Percentiles rank a stretch among this genome's conserved stretches.
Conservation (phyloP, 1,140 invertebrate species). For the Aphelinus certus region DNA sequence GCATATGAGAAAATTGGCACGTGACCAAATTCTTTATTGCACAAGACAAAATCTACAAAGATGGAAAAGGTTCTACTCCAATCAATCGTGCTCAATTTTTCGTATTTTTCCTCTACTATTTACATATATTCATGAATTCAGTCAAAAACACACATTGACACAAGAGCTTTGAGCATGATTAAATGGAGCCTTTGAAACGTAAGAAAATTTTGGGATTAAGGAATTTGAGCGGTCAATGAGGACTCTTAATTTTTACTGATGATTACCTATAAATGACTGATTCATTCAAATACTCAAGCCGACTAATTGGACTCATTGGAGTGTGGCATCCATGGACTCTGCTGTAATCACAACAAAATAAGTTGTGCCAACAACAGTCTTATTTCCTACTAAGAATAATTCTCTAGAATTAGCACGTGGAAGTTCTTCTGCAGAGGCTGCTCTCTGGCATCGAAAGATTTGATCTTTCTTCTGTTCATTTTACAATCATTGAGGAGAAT, state of each 20-base stretch:
- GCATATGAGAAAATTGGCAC: slow-evolving; percentile 27
- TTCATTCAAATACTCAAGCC: slow-evolving; percentile 66
- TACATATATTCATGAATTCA: too few relatives aligned
- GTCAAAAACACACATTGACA: too few relatives aligned
- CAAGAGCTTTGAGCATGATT: slow-evolving; percentile 27
- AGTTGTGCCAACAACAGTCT: slow-evolving; percentile 66
- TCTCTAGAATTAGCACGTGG: slow-evolving; percentile 34
- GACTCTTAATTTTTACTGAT: slow-evolving; percentile 64
- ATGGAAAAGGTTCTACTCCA: slow-evolving; percentile 29
- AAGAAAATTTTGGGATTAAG: slow-evolving; percentile 36
- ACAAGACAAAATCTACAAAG: slow-evolving; percentile 30
- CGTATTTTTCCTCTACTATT: background rate
- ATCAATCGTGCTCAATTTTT: slow-evolving; percentile 27
- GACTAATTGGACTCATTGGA: slow-evolving; percentile 64
- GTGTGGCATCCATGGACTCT: slow-evolving; percentile 62
- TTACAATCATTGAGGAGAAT: too few relatives aligned
- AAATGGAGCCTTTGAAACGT: slow-evolving; percentile 44
- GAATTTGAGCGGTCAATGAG: slow-evolving; percentile 48
- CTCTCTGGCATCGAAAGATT: slow-evolving; percentile 21
- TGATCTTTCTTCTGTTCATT: too few relatives aligned
- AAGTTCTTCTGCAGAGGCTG: slow-evolving; percentile 28
- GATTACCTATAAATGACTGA: slow-evolving; percentile 67
- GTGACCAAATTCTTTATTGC: slow-evolving; percentile 30
- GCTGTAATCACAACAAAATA: slow-evolving; percentile 68
- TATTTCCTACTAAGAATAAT: slow-evolving; percentile 41